These are phyloP conservation scores for Teinopalpus imperialis DNA, from an alignment of 2,888 invertebrate species.

Conservation along the genomic window DNA sequence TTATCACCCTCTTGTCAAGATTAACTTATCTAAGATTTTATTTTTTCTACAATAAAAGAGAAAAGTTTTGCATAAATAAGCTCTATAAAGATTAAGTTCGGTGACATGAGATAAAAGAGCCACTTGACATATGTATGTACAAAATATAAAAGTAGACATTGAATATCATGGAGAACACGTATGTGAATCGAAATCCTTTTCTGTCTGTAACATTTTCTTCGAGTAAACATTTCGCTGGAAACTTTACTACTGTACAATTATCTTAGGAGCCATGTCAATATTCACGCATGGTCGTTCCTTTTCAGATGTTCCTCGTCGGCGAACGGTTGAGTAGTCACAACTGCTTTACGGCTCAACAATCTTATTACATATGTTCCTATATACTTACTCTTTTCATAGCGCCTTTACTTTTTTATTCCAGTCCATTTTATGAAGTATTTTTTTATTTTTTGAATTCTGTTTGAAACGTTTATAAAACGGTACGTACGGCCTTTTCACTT, in stretches of 20 bases:
- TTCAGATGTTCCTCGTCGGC: constrained; percentile 38
- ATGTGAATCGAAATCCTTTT: constrained; percentile 23
- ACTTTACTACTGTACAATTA: constrained; percentile 27
- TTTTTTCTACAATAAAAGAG: too few species aligned
- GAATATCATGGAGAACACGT: constrained; percentile 16
- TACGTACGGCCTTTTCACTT: too few species aligned
- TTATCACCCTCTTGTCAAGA: too few species aligned
- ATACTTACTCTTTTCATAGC: constrained; percentile 30
- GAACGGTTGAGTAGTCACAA: constrained; percentile 35
- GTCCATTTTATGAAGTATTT: too few species aligned
- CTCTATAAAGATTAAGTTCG: too few species aligned
- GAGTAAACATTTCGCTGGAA: too few species aligned
- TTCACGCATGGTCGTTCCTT: constrained; percentile 44
- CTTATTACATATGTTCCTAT: constrained; percentile 38
- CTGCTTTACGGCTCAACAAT: constrained; percentile 37
- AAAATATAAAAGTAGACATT: constrained; percentile 6
- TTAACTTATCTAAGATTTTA: too few species aligned
- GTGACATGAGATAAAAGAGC: neutral
- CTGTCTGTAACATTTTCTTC: constrained; percentile 23
- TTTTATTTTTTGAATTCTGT: too few species aligned
- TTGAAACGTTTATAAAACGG: too few species aligned
- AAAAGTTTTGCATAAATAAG: too few species aligned
- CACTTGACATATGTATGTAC: constrained; percentile 5
- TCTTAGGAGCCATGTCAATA: constrained; percentile 38
- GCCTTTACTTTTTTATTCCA: too few species aligned